Base-by-base conservation (phyloP, 2,113 vertebrate genomes). In the Centropus bengalensis region DNA sequence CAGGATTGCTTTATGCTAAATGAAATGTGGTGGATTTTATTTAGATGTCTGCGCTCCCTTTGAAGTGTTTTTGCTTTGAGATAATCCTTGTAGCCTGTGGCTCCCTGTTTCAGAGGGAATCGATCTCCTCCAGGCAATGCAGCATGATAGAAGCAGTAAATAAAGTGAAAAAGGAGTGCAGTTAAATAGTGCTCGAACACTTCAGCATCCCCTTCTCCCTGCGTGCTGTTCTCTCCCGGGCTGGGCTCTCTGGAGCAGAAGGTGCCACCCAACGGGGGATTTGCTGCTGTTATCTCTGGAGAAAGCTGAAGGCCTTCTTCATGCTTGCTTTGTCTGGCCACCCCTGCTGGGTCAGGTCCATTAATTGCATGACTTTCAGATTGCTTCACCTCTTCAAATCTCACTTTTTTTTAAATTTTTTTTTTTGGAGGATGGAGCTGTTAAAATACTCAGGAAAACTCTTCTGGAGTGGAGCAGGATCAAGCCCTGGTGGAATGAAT, bases 81-180 rank as follows among this genome's bases (percentile, higher is more conserved):
- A 82, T 32, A 22, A 1, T 74, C 60, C 33, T 59, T 67, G 42
- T 8, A 42, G 85, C 62, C 79, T 36, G 38, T 59, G 22, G 21
- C 38, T 88, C 14, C 1, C 33, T 5, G 17, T 93, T 93, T 77
- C 74, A 81, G 70, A 85, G 64, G 86, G 63, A 47, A 86, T 58
- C 2, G 1, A 17, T 42, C 74, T 88, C 73, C 89, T 96, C 91
- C 79, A 60, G 86, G 91, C 91, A 77, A 8, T 51, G n/a, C 55
- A 75, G 52, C 51, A 69, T 91, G 73, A 85, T 5, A 79, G 68
- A 83, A 91, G 28, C 62, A 67, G 88, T 89, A 84, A 79, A 88
- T 94, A 64, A 12, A 86, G 82, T 88, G 93, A 79, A 93, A 86
- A 85, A 84, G 67, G 79, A 69, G 85, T 91, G 75, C 73, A 63